phyloP scores from a whole-genome alignment of 2,113 vertebrate genomes.

The Monopterus albus region DNA sequence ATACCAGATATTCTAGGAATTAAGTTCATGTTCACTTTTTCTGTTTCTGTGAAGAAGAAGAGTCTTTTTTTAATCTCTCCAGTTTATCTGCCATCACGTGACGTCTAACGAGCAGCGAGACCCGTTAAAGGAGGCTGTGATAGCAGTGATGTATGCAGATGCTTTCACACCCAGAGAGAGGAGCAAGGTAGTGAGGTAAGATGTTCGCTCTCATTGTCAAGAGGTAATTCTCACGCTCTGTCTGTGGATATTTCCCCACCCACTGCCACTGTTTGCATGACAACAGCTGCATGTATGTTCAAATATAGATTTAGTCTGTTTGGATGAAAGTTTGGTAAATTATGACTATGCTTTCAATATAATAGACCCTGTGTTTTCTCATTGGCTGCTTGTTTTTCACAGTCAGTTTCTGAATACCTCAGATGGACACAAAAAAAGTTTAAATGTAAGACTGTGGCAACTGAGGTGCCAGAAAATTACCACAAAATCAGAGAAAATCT shows the following conservation, averaged over 20 bases:
- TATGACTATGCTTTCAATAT: no score
- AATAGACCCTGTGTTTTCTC: no score
- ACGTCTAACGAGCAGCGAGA: background rate
- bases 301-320: no score
- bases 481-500: no score
- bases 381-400: no score
- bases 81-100: background rate
- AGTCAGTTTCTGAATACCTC: no score
- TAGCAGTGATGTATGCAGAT: background rate
- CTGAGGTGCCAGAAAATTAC: no score
- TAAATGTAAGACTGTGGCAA: no score
- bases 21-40: background rate
- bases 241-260: background rate
- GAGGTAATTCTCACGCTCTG: background rate
- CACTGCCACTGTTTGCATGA: background rate
- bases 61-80: background rate
- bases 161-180: background rate
- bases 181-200: constrained; percentile 7
- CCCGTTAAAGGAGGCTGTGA: background rate
- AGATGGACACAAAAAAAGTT: no score
- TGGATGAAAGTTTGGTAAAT: no score
- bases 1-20: constrained; percentile 1
- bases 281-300: no score
- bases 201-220: background rate
- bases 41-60: background rate